A percentile compares a stretch with the other conserved stretches of the same genome.
Conservation (phyloP, 2,797 vertebrate species). For the Tapera naevia region DNA sequence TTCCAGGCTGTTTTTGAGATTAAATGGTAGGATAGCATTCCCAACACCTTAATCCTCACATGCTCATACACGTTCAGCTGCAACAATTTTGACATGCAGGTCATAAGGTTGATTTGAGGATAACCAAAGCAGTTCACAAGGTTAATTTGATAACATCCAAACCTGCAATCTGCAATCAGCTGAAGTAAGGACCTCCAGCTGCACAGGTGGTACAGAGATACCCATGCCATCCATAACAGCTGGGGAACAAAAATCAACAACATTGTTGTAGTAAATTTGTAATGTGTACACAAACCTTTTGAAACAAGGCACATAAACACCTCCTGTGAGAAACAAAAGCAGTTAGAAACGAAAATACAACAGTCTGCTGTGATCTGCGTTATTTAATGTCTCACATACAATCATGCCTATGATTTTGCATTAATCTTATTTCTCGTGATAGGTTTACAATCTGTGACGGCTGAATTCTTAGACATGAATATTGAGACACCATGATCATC, state of each 20-base stretch:
- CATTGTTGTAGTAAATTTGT: not conserved
- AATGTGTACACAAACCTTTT: not conserved
- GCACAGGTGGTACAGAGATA: constrained; percentile 13
- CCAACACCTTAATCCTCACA: constrained; percentile 2
- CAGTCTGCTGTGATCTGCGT: not conserved
- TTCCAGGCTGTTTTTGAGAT: constrained; percentile 23
- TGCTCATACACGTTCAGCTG: not conserved
- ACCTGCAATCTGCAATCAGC: constrained; percentile 31
- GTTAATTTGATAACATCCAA: constrained; percentile 50
- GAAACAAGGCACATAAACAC: constrained; percentile 19
- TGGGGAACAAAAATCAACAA: not conserved
- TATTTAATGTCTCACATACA: not conserved
- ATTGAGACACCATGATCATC: not conserved
- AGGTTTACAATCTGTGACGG: not conserved
- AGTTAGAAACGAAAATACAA: constrained; percentile 12
- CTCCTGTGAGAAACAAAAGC: constrained; percentile 25
- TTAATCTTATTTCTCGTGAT: not conserved
- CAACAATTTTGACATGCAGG: not conserved
- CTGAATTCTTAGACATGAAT: not conserved
- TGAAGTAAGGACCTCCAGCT: not conserved
- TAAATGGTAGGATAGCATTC: not conserved
- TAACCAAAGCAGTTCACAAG: constrained; percentile 40
- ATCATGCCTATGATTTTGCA: not conserved
- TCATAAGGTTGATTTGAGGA: constrained; percentile 47
- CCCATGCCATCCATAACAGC: not conserved